Percentiles rank a stretch among this genome's conserved stretches.
Conservation (phyloP, 2,888 invertebrate species). For the Cheilosia impressa region DNA sequence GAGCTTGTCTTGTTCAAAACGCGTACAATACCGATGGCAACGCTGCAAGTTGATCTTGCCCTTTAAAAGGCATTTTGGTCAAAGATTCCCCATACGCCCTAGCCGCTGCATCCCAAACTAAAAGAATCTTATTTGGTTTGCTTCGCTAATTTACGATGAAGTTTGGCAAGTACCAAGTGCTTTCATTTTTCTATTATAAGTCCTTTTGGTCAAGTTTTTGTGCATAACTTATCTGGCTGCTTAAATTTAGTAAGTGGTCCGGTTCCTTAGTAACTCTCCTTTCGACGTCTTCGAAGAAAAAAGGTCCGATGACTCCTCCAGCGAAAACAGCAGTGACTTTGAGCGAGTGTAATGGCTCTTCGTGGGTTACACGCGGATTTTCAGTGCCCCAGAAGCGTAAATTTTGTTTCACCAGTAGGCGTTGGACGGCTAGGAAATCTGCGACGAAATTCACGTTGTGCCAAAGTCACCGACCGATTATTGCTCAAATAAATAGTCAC, state of each 20-base stretch:
- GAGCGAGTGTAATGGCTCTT: too few species aligned
- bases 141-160: constrained; percentile 76
- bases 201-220: constrained; percentile 76
- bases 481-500: too few species aligned
- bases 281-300: too few species aligned
- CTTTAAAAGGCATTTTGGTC: constrained; percentile 77
- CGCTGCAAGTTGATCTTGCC: constrained; percentile 69
- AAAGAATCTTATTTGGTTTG: constrained; percentile 74
- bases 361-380: too few species aligned
- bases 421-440: too few species aligned
- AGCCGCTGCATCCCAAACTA: constrained; percentile 78
- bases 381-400: too few species aligned
- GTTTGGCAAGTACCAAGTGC: constrained; percentile 75
- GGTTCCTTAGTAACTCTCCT: constrained; percentile 79
- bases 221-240: constrained; percentile 52
- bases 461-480: too few species aligned
- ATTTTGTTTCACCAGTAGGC: too few species aligned
- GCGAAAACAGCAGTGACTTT: too few species aligned
- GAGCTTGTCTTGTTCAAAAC: not conserved
- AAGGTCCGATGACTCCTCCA: too few species aligned
- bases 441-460: too few species aligned
- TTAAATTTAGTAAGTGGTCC: constrained; percentile 68
- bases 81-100: constrained; percentile 72
- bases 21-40: not conserved
- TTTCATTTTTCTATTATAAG: not conserved